phyloP scores from a whole-genome alignment of 2,888 invertebrate genomes.

The Phragmatobia fuliginosa region DNA sequence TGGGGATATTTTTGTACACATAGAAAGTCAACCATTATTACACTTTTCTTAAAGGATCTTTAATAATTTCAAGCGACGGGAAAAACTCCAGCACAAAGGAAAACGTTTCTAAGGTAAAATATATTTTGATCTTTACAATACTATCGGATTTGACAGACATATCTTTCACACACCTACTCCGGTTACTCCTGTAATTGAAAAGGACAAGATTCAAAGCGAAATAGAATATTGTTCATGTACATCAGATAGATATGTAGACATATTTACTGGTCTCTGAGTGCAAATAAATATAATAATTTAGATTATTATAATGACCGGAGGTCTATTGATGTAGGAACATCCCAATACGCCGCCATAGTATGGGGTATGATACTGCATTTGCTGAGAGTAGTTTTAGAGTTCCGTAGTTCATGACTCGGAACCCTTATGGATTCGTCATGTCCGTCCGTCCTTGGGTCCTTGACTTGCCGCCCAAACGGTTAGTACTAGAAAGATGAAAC shows the following conservation, averaged over 20 bases:
- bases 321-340: no score
- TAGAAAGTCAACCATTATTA: neutral
- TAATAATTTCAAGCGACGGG: neutral
- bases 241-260: neutral
- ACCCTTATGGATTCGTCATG: no score
- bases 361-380: no score
- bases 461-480: no score
- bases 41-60: neutral
- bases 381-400: no score
- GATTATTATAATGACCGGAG: no score
- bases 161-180: neutral
- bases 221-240: neutral
- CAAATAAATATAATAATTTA: neutral
- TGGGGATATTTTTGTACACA: neutral
- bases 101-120: neutral
- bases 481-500: no score
- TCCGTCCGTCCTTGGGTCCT: no score
- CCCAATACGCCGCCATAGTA: no score
- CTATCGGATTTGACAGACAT: neutral
- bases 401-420: no score
- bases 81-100: neutral
- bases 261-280: neutral
- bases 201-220: neutral
- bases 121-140: neutral
- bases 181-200: neutral